Evolutionary conservation across 1,140 invertebrate species (phyloP).

Genomic region (Drosophila equinoxialis): DNA sequence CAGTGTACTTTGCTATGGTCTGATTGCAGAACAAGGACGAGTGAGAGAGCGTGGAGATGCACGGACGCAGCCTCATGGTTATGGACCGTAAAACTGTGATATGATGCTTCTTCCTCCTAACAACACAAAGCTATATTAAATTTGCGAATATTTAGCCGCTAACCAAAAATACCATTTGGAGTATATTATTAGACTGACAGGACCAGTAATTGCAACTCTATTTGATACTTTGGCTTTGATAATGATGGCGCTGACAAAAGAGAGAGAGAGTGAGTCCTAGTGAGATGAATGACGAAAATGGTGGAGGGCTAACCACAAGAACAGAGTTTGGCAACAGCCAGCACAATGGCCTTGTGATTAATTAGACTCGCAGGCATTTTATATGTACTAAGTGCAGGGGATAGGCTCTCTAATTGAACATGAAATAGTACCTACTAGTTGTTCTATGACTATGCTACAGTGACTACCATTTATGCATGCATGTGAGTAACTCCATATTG

Average conservation of each 20-base stretch:
- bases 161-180: slow-evolving; percentile 54
- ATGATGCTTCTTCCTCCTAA: too few species aligned
- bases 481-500: too few species aligned
- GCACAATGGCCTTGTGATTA: slow-evolving; percentile 55
- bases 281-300: not conserved
- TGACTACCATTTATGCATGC: too few species aligned
- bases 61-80: not conserved
- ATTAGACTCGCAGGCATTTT: slow-evolving; percentile 80
- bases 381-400: slow-evolving; percentile 57
- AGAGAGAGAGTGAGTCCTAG: not conserved
- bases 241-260: slow-evolving; percentile 38
- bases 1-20: slow-evolving; percentile 16
- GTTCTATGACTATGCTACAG: not conserved
- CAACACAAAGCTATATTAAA: not conserved
- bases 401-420: slow-evolving; percentile 73
- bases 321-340: slow-evolving; percentile 4
- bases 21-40: not conserved
- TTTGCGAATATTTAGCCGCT: slow-evolving; percentile 53
- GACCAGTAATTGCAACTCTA: slow-evolving; percentile 25
- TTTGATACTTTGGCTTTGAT: slow-evolving; percentile 40
- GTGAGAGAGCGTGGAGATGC: not conserved
- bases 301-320: not conserved
- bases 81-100: not conserved
- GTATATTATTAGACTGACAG: slow-evolving; percentile 46
- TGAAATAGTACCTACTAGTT: slow-evolving; percentile 56